phyloP scores from a whole-genome alignment of 2,113 vertebrate genomes.

The Acanthochromis polyacanthus region DNA sequence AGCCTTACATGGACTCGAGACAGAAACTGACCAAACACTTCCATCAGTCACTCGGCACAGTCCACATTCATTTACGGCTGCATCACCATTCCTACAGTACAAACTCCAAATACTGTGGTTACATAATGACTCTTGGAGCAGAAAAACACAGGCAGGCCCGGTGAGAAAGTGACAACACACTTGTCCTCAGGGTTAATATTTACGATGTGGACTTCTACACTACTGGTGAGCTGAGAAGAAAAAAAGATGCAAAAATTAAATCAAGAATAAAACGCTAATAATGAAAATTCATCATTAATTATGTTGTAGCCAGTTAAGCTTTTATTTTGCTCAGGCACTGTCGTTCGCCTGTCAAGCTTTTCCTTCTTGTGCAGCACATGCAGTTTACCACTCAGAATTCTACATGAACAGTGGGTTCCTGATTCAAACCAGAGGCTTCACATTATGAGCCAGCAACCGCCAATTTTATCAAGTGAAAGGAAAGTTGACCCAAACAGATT shows the following conservation, averaged over 20 bases:
- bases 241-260: background rate
- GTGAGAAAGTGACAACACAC: slow-evolving; percentile 18
- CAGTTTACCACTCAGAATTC: background rate
- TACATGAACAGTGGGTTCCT: background rate
- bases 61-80: slow-evolving; percentile 72
- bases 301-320: background rate
- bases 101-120: slow-evolving; percentile 39
- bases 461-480: too few relatives aligned
- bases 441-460: too few relatives aligned
- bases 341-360: background rate
- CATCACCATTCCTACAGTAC: slow-evolving; percentile 62
- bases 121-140: slow-evolving; percentile 29
- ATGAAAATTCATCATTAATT: background rate
- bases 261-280: background rate
- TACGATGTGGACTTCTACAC: background rate
- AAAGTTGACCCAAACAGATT: too few relatives aligned
- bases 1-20: slow-evolving; percentile 75
- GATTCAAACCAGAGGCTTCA: background rate
- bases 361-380: background rate
- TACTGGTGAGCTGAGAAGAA: background rate
- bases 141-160: background rate
- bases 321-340: background rate
- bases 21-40: slow-evolving; percentile 66
- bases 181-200: slow-evolving; percentile 4
- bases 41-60: slow-evolving; percentile 63